A percentile compares a stretch with the other conserved stretches of the same genome.
Conservation (phyloP, 2,113 vertebrate species). For the Tauraco erythrolophus region DNA sequence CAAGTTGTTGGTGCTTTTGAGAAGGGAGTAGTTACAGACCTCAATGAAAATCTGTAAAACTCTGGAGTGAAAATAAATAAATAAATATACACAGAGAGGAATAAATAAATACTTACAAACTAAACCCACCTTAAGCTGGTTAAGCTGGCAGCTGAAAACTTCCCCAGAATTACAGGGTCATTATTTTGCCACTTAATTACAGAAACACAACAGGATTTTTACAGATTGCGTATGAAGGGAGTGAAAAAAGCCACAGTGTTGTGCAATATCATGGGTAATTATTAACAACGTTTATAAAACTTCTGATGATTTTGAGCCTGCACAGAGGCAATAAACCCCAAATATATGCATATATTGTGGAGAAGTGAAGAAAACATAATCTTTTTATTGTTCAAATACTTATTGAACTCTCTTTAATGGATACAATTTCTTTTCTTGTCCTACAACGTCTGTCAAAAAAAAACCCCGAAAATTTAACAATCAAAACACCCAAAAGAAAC, state of each 20-base stretch:
- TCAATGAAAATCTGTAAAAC: not conserved
- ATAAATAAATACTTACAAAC: not conserved
- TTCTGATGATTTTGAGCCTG: not conserved
- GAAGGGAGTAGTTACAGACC: not conserved
- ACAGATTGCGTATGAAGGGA: accelerated
- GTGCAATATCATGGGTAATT: not conserved
- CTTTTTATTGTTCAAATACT: accelerated
- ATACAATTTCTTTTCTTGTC: not conserved
- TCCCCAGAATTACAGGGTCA: not conserved
- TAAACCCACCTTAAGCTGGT: accelerated
- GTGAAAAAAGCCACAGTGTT: not conserved
- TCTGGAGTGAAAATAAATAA: not conserved
- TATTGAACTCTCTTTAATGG: not conserved
- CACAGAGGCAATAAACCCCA: not conserved
- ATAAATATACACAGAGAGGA: not conserved
- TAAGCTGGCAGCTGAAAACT: not conserved
- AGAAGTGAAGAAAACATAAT: not conserved
- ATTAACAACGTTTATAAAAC: not conserved
- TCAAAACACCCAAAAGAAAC: accelerated
- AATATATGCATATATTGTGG: accelerated
- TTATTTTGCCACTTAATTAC: not conserved
- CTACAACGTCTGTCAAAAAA: not conserved
- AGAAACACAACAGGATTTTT: not conserved
- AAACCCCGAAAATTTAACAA: accelerated
- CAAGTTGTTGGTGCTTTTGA: not conserved